These are phyloP conservation scores for Microctenopoma steveboyesi DNA, from an alignment of 2,797 vertebrate genomes.

Conservation along the genomic window DNA sequence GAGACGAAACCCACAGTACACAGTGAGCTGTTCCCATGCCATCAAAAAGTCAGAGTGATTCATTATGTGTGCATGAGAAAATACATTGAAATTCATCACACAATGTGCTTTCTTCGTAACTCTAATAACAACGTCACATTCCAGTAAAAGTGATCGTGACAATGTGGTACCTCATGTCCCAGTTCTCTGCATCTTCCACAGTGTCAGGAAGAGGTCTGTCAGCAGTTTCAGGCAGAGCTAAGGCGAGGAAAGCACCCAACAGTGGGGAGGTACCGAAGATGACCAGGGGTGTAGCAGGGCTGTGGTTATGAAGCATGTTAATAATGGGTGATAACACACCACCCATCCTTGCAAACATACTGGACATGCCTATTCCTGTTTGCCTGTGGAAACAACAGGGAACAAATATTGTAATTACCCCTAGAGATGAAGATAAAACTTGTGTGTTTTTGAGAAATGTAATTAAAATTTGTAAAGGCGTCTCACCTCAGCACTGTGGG, in stretches of 20 bases:
- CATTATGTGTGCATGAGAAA: not conserved
- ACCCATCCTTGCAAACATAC: constrained; percentile 81
- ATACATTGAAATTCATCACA: not conserved
- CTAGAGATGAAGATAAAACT: not conserved
- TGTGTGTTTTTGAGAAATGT: not conserved
- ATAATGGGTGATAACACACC: constrained; percentile 81
- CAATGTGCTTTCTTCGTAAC: not conserved
- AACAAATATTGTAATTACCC: too few species aligned
- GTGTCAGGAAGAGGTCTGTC: constrained; percentile 79
- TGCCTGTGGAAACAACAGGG: constrained; percentile 64
- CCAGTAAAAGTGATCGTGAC: not conserved
- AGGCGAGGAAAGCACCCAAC: constrained; percentile 73
- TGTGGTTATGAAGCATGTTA: constrained; percentile 76
- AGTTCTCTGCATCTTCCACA: constrained; percentile 78
- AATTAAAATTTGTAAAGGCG: not conserved
- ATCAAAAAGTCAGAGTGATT: not conserved
- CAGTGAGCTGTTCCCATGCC: not conserved
- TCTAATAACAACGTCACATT: not conserved
- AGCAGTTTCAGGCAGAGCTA: constrained; percentile 80
- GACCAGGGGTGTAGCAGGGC: constrained; percentile 66
- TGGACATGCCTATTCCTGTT: constrained; percentile 80
- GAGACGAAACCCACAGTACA: constrained; percentile 31
- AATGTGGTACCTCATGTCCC: constrained; percentile 61
- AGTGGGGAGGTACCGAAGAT: constrained; percentile 77
- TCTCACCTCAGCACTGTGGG: constrained; percentile 86